phyloP scores from a whole-genome alignment of 2,113 vertebrate genomes.

The Cygnus buccinator region DNA sequence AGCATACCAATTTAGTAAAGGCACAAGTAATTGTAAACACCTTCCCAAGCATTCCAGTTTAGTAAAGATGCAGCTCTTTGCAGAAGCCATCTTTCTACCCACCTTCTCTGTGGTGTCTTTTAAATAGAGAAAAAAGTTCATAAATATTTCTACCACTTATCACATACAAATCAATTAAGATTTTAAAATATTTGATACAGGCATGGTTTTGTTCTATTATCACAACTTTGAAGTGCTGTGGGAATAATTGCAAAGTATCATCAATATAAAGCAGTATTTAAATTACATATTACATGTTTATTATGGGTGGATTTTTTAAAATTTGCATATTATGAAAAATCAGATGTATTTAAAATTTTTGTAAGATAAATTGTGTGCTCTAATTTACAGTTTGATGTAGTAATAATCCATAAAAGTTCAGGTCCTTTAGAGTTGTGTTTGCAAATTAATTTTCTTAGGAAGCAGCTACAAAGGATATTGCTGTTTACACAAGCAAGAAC shows the following conservation, averaged over 20 bases:
- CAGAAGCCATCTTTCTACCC: not conserved
- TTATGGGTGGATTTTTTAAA: constrained; percentile 88
- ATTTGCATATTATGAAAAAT: constrained; percentile 89
- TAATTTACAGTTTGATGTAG: constrained; percentile 80
- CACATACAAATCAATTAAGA: not conserved
- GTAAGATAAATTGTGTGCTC: constrained; percentile 76
- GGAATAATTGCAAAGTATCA: not conserved
- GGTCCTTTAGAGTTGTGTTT: constrained; percentile 75
- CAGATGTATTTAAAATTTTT: constrained; percentile 85
- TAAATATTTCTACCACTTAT: not conserved
- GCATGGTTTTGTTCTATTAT: not conserved
- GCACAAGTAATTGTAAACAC: not conserved
- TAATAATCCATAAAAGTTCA: constrained; percentile 71
- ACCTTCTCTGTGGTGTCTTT: not conserved
- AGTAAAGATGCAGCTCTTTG: not conserved
- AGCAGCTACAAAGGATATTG: constrained; percentile 77
- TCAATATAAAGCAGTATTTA: constrained; percentile 39
- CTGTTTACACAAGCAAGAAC: constrained; percentile 85
- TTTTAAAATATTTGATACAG: not conserved
- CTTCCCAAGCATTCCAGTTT: not conserved
- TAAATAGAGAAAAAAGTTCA: not conserved
- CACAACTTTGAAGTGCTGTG: not conserved
- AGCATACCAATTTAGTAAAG: not conserved
- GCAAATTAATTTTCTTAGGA: constrained; percentile 69
- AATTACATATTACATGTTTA: constrained; percentile 90